Evolutionary conservation across 2,797 vertebrate genomes (phyloP), one percentile per base, ranked within the genome.

Genomic region (Nyctalus aviator): DNA sequence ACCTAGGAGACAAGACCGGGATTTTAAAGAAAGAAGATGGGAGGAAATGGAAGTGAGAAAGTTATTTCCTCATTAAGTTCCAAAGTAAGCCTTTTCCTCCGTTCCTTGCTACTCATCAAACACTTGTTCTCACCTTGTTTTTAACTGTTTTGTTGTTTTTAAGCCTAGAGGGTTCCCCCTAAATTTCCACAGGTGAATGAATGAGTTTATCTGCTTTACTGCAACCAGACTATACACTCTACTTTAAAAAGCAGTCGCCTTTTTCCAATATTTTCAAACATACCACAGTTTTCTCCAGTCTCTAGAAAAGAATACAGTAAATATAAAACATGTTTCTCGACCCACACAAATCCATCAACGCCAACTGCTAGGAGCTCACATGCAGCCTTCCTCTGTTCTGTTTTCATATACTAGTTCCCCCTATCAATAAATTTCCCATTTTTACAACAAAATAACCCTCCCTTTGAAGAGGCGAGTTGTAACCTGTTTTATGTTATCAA

Each of bases 191-290:
- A 59, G 66, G 64, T 69, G 71, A 88, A 44, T 69, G 66, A 88
- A 44, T n/a, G 35, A n/a, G 30, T 72, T 83, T 37, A 41, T 20
- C 81, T 41, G 14, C 62, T 75, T 82, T 66, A 37, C 35, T 14
- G 32, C 76, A 79, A 64, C 25, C 76, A 94, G 62, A 66, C 64
- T 64, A 25, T 30, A 83, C 20, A 46, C 6, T 75, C 75, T 59
- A 50, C 59, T 79, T 92, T 77, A 77, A 90, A 92, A 87, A 69
- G 11, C 37, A 57, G 59, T 53, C 30, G 3, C 41, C 44, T 57
- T 77, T 75, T 62, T 88, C 27, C 69, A 88, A 2, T 90, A 85
- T 92, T 92, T 96, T 88, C 59, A 92, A 96, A 95, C 55, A 85
- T 11, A 37, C 71, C 86, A 71, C 91, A 69, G 78, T 66, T 84